phyloP scores from a whole-genome alignment of 1,140 invertebrate genomes.

The Drosophila watanabei region DNA sequence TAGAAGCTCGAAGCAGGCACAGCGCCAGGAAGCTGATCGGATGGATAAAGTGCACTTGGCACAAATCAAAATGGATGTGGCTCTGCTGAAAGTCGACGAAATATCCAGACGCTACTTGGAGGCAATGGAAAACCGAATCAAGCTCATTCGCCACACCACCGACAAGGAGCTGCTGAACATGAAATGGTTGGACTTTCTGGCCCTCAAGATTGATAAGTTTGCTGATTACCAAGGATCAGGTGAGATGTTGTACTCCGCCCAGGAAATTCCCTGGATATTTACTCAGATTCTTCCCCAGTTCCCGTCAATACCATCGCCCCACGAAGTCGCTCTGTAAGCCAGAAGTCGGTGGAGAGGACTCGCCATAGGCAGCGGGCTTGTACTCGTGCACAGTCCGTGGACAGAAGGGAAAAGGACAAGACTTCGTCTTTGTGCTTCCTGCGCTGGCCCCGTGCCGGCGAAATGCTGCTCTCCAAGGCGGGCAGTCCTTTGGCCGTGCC shows the following conservation, averaged over 20 bases:
- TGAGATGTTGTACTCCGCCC: not conserved
- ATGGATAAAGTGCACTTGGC: constrained; percentile 59
- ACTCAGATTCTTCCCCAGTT: not conserved
- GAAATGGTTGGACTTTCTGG: constrained; percentile 54
- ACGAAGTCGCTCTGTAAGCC: constrained; percentile 32
- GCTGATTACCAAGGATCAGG: not conserved
- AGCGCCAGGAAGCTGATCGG: constrained; percentile 35
- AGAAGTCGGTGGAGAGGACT: not conserved
- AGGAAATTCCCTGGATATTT: not conserved
- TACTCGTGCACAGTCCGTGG: constrained; percentile 22
- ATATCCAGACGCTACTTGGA: constrained; percentile 24
- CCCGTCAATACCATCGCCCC: no score
- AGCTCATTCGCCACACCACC: constrained; percentile 33
- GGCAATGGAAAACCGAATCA: constrained; percentile 45
- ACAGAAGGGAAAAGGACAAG: not conserved
- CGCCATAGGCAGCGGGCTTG: not conserved
- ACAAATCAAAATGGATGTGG: constrained; percentile 50
- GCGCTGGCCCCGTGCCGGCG: constrained; percentile 87
- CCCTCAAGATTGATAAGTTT: constrained; percentile 19
- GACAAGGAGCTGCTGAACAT: constrained; percentile 45
- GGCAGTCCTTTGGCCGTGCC: constrained; percentile 88
- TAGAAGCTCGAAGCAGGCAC: constrained; percentile 24
- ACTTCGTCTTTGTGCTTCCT: constrained; percentile 84
- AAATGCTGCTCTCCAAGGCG: constrained; percentile 87
- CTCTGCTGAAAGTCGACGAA: constrained; percentile 49